phyloP scores from a whole-genome alignment of 2,113 vertebrate genomes.

The Forbesichthys papilliferus region DNA sequence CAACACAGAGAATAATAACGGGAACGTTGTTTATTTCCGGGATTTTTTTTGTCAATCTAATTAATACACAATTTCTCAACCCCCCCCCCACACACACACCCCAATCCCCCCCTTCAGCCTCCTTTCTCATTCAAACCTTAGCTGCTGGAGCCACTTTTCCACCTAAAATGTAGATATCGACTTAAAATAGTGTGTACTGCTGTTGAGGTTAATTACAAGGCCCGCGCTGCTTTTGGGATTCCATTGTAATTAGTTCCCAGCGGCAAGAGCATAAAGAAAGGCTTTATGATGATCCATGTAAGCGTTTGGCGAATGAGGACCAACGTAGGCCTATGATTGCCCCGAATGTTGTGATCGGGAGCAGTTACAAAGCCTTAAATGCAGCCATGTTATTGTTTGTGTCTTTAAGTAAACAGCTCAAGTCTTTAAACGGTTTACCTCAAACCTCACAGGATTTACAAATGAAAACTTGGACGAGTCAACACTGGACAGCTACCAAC shows the following conservation, averaged over 20 bases:
- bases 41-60: not conserved
- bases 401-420: no score
- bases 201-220: conserved; percentile 23
- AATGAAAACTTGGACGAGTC: no score
- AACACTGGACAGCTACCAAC: no score
- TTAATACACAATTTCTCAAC: no score
- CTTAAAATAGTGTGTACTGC: not conserved
- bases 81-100: no score
- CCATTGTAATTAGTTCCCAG: conserved; percentile 1
- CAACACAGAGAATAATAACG: not conserved
- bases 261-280: not conserved
- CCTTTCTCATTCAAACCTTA: not conserved
- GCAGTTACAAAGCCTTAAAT: not conserved
- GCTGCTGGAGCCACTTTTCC: conserved; percentile 10
- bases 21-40: conserved; percentile 8
- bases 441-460: no score
- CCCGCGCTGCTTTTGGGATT: conserved; percentile 5
- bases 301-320: not conserved
- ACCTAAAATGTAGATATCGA: not conserved
- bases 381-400: not conserved
- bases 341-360: no score
- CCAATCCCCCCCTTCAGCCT: not conserved
- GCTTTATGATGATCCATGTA: not conserved
- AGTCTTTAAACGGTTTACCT: no score
- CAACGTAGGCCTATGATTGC: no score